Evolutionary conservation across 2,888 invertebrate genomes (phyloP).

Genomic region (Hemicrepidius hirtus): DNA sequence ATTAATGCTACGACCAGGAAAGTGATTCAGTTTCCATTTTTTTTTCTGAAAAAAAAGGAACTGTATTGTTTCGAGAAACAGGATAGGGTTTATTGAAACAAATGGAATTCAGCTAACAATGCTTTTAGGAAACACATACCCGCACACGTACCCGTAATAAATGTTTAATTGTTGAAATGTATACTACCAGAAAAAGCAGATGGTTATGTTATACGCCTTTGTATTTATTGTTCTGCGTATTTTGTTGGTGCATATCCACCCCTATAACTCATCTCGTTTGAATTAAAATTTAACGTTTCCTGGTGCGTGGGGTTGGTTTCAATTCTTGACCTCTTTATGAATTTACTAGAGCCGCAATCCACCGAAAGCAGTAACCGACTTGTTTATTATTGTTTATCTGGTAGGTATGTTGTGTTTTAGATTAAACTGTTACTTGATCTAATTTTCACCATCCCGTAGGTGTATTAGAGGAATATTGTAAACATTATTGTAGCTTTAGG

Average conservation of each 20-base stretch:
- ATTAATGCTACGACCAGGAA: no score
- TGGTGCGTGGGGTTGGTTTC: slow-evolving; percentile 17
- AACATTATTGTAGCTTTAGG: no score
- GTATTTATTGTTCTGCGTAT: slow-evolving; percentile 20
- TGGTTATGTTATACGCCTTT: slow-evolving; percentile 6
- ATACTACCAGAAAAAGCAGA: slow-evolving; percentile 16
- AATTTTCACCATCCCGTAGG: no score
- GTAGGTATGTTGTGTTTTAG: no score
- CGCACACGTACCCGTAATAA: slow-evolving; percentile 2
- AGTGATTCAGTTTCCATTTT: not conserved
- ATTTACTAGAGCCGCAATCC: slow-evolving; percentile 5
- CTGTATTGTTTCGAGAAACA: not conserved
- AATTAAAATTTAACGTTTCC: slow-evolving; percentile 24
- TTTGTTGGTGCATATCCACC: slow-evolving; percentile 13
- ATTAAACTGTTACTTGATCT: not conserved
- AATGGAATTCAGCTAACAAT: slow-evolving; percentile 15
- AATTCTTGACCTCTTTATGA: slow-evolving; percentile 28
- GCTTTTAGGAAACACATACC: not conserved
- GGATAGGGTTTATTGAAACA: slow-evolving; percentile 1
- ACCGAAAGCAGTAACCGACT: not conserved
- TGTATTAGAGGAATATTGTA: no score
- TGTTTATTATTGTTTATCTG: not conserved
- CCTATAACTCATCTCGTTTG: slow-evolving; percentile 22
- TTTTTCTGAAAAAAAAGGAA: not conserved
- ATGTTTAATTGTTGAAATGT: slow-evolving; percentile 25